Percentiles rank a stretch among this genome's conserved stretches.
phyloP scores from a whole-genome alignment of 2,797 vertebrate species.

The Macrochelys suwanniensis region DNA sequence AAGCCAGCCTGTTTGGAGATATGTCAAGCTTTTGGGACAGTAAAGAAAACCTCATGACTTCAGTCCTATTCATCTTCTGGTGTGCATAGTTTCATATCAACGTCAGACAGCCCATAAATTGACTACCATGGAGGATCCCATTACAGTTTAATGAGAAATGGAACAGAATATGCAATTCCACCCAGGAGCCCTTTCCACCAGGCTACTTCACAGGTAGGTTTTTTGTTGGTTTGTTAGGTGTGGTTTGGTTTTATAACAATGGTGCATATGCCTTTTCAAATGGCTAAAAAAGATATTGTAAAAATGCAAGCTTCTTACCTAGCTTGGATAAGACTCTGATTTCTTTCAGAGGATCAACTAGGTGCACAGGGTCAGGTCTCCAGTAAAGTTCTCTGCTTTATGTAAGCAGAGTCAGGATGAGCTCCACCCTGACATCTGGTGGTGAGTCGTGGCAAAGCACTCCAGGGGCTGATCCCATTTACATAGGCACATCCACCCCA shows the following conservation, averaged over 20 bases:
- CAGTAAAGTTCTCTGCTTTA: background rate
- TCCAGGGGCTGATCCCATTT: too few species aligned
- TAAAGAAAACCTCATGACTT: rapidly evolving
- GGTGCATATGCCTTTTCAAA: too few species aligned
- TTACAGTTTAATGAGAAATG: background rate
- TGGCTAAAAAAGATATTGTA: rapidly evolving
- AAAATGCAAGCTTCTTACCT: rapidly evolving
- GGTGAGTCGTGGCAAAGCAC: too few species aligned
- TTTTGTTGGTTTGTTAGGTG: background rate
- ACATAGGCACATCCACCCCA: too few species aligned
- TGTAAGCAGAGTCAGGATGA: too few species aligned
- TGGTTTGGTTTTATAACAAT: background rate
- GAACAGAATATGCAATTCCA: background rate
- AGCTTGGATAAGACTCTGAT: rapidly evolving
- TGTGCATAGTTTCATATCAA: too few species aligned
- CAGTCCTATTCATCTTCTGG: background rate
- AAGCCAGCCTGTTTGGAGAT: background rate
- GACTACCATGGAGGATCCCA: background rate
- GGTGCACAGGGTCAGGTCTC: background rate
- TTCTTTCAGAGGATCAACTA: rapidly evolving
- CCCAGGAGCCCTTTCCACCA: background rate
- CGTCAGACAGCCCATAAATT: background rate
- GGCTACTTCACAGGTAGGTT: background rate
- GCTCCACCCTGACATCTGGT: too few species aligned
- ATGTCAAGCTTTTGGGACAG: background rate